Evolutionary conservation across 2,113 vertebrate genomes (phyloP).

Genomic region (Bufo gargarizans): DNA sequence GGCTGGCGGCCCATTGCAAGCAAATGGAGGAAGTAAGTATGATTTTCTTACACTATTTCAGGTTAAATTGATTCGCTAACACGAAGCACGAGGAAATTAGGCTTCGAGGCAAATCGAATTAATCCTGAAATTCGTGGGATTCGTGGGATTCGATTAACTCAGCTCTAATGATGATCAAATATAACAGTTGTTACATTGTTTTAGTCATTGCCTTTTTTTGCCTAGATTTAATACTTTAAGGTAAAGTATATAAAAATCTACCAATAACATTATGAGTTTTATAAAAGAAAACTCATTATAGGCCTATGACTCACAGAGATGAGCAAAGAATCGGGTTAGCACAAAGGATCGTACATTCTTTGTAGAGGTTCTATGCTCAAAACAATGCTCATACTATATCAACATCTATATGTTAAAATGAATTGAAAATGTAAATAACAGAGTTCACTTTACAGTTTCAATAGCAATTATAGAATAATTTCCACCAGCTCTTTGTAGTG

Average conservation of each 20-base stretch:
- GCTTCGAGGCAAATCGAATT: too few species aligned
- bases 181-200: too few species aligned
- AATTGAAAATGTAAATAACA: slow-evolving; percentile 1
- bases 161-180: too few species aligned
- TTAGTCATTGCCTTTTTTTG: not conserved
- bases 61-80: too few species aligned
- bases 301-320: not conserved
- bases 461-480: slow-evolving; percentile 30
- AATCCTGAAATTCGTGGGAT: too few species aligned
- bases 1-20: too few species aligned
- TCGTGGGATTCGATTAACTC: too few species aligned
- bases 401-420: slow-evolving; percentile 2
- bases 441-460: slow-evolving; percentile 40
- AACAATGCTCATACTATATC: not conserved
- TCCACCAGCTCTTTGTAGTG: slow-evolving; percentile 30
- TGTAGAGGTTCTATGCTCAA: not conserved
- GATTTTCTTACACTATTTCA: too few species aligned
- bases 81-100: too few species aligned
- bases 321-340: not conserved
- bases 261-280: not conserved
- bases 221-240: not conserved
- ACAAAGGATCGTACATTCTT: not conserved
- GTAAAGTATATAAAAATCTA: not conserved
- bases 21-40: too few species aligned
- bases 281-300: not conserved